Percentiles rank a stretch among this genome's conserved stretches.
Conservation (phyloP, 1,140 invertebrate genomes). For the Calephelis nemesis region DNA sequence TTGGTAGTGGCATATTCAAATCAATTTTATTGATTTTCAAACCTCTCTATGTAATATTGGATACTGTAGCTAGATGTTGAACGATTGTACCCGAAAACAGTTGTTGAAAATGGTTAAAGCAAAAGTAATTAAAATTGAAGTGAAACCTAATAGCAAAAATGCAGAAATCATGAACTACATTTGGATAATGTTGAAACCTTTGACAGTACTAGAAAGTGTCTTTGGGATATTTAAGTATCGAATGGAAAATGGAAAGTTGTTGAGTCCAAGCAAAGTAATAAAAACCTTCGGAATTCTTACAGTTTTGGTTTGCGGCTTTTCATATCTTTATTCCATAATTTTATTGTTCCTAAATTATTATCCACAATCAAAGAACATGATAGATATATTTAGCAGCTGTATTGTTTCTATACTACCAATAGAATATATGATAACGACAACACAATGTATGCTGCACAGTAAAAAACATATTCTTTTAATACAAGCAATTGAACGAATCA, state of each 20-base stretch:
- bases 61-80: not conserved
- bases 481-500: not conserved
- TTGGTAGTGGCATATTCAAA: no score
- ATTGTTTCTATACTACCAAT: not conserved
- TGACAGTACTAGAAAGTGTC: not conserved
- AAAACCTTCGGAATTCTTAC: not conserved
- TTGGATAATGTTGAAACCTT: not conserved
- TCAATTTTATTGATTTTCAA: no score
- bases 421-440: not conserved
- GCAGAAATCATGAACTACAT: not conserved
- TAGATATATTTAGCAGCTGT: not conserved
- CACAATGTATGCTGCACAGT: not conserved
- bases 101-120: not conserved
- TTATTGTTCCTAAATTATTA: not conserved
- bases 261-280: not conserved
- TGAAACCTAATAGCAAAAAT: not conserved
- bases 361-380: not conserved
- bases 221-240: not conserved
- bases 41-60: no score
- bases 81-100: not conserved
- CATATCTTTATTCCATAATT: no score
- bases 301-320: not conserved
- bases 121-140: not conserved
- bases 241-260: not conserved
- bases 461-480: not conserved